Evolutionary conservation across 1,140 invertebrate genomes (phyloP), one percentile per base, ranked within the genome.

Genomic region (Pteromalus puparum): DNA sequence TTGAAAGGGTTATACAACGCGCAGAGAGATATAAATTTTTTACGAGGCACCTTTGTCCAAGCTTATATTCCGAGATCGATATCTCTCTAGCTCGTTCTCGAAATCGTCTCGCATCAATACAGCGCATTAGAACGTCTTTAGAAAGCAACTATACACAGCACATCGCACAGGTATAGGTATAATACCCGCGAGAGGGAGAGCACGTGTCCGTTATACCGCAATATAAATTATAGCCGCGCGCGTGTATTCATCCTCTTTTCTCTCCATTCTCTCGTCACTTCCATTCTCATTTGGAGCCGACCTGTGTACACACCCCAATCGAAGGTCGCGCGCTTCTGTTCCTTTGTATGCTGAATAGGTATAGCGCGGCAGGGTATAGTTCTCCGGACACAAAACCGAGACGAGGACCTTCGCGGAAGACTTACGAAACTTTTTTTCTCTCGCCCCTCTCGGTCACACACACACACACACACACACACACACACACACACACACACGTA

Each of bases 241-340:
- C 73, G 2, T 75, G 80, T 84, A 68, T 81, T 85, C 65, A 81
- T 81, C 61, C 78, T 86, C 42, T 83, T 48, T 48, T 26, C 67
- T 86, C 73, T 80, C 61, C 26, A 30, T 83, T 67, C 34, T 78
- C 82, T 87, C 83, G 83, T 46, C 81, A 34, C 65, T 73, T 77
- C 61, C 53, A 26, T 76, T 75, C 72, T 76, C 81, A 38, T 77
- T 89, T 89, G 87, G 83, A 89, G 72, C 83, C 85, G 24, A 28
- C 5, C 53, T n/a, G 6, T 70, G 2, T 87, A 83, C 85, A 81
- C n/a, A 83, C 72, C 74, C 30, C 53, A 28, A 83, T 67, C 61
- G 81, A 83, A 75, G 73, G n/a, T 46, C 53, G 81, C 18, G 26
- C 74, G 26, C 74, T 24, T 82, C 81, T 78, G 18, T 21, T 61